Base-by-base conservation (phyloP, 2,113 vertebrate species). In the Carollia perspicillata region DNA sequence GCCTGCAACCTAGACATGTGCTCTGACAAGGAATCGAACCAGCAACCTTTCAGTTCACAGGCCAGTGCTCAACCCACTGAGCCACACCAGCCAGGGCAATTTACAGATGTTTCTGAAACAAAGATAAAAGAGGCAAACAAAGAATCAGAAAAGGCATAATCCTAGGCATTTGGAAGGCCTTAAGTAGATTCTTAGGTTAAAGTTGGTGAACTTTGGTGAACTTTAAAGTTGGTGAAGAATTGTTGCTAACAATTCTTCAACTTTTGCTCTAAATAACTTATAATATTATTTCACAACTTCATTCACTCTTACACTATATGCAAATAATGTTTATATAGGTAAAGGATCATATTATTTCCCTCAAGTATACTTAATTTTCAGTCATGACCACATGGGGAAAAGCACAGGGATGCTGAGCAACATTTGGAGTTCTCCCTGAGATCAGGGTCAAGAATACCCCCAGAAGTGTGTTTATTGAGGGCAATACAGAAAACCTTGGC, bases 221-320 rank as follows among this genome's bases (percentile, higher is more conserved):
- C 13, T 51, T 87, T 35, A 90, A n/a, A n/a, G n/a, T n/a, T n/a
- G n/a, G n/a, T n/a, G n/a, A n/a, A n/a, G n/a, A n/a, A n/a, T n/a
- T n/a, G n/a, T 93, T 93, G 80, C 37, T 71, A 95, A 35, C 14
- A 65, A 66, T 47, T 58, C 40, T 77, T 90, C 84, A 84, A 65
- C 7, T 90, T 96, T 85, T 80, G 35, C 75, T 93, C 93, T 60
- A 92, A 87, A 78, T 66, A 80, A 79, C 53, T 96, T 91, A 44
- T 93, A 51, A n/a, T 65, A 47, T 68, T 90, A 96, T 42, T 68
- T 86, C 63, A 86, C 42, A 97, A 94, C 35, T 6, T 80, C 40
- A 92, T 85, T 88, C 35, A 55, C 33, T 40, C 47, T 35, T 91
- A 83, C n/a, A 77, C 23, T 49, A 22, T 44, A 72, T 68, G 74